Evolutionary conservation across 2,113 vertebrate species (phyloP).

Genomic region (Cavia porcellus): DNA sequence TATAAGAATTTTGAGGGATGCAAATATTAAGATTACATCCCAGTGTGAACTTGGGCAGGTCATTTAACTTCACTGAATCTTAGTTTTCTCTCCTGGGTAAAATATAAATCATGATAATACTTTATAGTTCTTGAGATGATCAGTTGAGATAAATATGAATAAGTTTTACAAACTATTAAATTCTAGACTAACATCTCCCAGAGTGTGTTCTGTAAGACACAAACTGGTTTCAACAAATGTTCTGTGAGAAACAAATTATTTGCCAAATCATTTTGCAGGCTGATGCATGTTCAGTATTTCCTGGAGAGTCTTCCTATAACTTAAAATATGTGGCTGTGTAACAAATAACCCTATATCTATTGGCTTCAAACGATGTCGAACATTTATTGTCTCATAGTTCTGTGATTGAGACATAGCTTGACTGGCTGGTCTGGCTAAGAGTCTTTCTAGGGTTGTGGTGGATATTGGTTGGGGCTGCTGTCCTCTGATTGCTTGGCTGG

Average conservation of each 20-base stretch:
- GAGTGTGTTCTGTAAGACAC: background rate
- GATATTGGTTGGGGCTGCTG: background rate
- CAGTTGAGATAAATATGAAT: background rate
- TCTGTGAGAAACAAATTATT: background rate
- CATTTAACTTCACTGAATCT: constrained; percentile 50
- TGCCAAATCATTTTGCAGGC: background rate
- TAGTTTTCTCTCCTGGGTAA: constrained; percentile 52
- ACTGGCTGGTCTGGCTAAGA: background rate
- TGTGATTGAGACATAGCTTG: background rate
- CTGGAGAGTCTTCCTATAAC: background rate
- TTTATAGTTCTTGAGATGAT: background rate
- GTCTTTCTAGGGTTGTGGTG: background rate
- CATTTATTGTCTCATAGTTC: background rate
- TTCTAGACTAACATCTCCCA: background rate
- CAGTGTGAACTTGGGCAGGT: constrained; percentile 29
- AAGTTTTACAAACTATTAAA: constrained; percentile 8
- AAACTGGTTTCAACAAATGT: background rate
- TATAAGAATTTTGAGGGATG: background rate
- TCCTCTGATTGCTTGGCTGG: background rate
- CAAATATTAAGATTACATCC: background rate
- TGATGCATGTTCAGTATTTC: background rate
- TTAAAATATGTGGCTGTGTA: background rate
- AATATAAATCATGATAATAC: constrained; percentile 22
- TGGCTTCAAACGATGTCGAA: background rate
- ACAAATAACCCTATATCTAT: background rate